Conservation (phyloP, 2,888 invertebrate species). For the Coleophora flavipennella region DNA sequence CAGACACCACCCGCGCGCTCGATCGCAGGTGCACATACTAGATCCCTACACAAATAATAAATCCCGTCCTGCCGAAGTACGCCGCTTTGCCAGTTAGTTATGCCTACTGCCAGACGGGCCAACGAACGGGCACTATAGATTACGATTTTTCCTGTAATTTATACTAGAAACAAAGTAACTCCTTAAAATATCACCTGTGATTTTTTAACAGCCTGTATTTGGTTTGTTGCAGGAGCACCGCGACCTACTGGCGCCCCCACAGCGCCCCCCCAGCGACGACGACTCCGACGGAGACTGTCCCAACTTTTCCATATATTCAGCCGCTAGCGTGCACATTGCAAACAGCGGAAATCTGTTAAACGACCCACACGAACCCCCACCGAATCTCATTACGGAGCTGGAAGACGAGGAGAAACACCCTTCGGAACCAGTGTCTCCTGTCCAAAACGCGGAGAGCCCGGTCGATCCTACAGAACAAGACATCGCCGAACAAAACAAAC, state of each 20-base stretch:
- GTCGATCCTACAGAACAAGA: neutral
- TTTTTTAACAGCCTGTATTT: too few relatives aligned
- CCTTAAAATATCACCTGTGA: too few relatives aligned
- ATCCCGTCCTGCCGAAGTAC: too few relatives aligned
- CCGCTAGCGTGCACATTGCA: slow-evolving; percentile 83
- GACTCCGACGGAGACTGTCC: slow-evolving; percentile 82
- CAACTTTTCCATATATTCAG: slow-evolving; percentile 88
- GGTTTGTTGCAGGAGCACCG: slow-evolving; percentile 36
- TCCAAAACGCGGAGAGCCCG: neutral
- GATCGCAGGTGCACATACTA: too few relatives aligned
- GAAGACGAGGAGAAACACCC: slow-evolving; percentile 6
- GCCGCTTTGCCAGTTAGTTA: too few relatives aligned
- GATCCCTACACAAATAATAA: too few relatives aligned
- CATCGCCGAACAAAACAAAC: neutral
- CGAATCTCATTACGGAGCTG: slow-evolving; percentile 11
- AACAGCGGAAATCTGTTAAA: slow-evolving; percentile 22
- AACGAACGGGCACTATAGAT: too few relatives aligned
- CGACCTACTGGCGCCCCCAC: slow-evolving; percentile 28
- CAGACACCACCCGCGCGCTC: too few relatives aligned
- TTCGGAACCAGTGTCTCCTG: neutral
- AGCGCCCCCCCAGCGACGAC: slow-evolving; percentile 20
- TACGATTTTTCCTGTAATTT: too few relatives aligned
- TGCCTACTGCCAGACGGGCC: too few relatives aligned
- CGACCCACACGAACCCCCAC: slow-evolving; percentile 20
- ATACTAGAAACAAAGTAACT: too few relatives aligned